A percentile compares a stretch with the other conserved stretches of the same genome.
Conservation (phyloP, 2,888 invertebrate species). For the Drosophila greeni region DNA sequence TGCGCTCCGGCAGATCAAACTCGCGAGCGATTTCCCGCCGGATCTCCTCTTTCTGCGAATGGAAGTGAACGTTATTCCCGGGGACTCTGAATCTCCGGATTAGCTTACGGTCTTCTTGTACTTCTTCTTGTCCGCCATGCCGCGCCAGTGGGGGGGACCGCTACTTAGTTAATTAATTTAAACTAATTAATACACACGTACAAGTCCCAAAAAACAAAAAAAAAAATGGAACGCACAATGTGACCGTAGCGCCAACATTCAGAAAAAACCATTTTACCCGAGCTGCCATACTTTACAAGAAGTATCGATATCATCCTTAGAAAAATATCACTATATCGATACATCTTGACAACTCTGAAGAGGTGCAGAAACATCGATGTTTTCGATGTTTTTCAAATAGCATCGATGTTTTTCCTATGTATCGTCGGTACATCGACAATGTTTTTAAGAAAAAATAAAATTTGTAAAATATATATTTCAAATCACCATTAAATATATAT, state of each 20-base stretch:
- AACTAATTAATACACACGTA: conserved; percentile 3
- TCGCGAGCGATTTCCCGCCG: conserved; percentile 85
- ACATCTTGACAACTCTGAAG: no score
- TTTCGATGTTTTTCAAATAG: no score
- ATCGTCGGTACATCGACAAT: no score
- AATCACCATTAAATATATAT: no score
- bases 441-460: no score
- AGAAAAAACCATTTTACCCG: no score
- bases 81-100: not conserved
- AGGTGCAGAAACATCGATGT: no score
- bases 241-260: not conserved
- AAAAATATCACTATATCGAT: no score
- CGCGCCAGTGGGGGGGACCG: not conserved
- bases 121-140: conserved; percentile 38
- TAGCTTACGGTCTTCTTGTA: conserved; percentile 39
- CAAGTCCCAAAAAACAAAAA: not conserved
- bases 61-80: not conserved
- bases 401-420: no score
- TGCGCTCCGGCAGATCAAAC: conserved; percentile 92
- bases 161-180: not conserved
- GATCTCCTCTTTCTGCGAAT: conserved; percentile 84
- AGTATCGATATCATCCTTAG: no score
- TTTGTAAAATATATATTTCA: no score
- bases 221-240: not conserved
- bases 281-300: no score